phyloP scores from a whole-genome alignment of 2,113 vertebrate species.

The Lepus americanus region DNA sequence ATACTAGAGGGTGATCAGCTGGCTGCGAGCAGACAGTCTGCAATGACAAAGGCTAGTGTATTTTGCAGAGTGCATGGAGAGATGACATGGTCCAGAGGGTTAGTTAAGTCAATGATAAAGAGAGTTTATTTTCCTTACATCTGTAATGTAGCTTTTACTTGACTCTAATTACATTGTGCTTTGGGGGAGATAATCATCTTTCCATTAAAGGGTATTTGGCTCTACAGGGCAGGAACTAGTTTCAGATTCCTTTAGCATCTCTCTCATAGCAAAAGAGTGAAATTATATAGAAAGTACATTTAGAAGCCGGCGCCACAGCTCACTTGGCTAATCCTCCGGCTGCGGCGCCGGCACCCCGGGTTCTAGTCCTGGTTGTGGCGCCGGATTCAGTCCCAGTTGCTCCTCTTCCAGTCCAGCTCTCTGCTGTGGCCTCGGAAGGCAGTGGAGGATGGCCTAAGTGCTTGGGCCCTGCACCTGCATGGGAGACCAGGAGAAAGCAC shows the following conservation, averaged over 20 bases:
- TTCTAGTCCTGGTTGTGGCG: no score
- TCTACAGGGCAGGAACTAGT: background rate
- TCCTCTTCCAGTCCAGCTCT: no score
- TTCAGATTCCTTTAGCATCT: background rate
- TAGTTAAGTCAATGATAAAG: slow-evolving; percentile 2
- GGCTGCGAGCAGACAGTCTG: background rate
- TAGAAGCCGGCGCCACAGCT: no score
- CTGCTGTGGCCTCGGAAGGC: no score
- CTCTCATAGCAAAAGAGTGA: background rate
- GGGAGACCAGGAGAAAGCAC: no score
- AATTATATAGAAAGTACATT: slow-evolving; percentile 10
- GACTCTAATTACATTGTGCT: slow-evolving; percentile 37
- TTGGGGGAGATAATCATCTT: slow-evolving; percentile 38
- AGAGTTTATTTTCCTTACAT: slow-evolving; percentile 28
- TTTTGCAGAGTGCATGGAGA: background rate
- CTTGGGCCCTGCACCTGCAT: no score
- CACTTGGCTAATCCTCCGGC: no score
- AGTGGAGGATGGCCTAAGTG: no score
- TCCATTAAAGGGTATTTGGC: slow-evolving; percentile 36
- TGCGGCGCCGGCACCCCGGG: no score
- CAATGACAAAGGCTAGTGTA: background rate
- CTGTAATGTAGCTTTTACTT: background rate
- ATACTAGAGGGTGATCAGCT: background rate
- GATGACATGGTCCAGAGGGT: background rate
- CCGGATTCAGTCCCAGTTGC: no score